Conservation (phyloP, 2,113 vertebrate genomes). For the Pygoscelis adeliae region DNA sequence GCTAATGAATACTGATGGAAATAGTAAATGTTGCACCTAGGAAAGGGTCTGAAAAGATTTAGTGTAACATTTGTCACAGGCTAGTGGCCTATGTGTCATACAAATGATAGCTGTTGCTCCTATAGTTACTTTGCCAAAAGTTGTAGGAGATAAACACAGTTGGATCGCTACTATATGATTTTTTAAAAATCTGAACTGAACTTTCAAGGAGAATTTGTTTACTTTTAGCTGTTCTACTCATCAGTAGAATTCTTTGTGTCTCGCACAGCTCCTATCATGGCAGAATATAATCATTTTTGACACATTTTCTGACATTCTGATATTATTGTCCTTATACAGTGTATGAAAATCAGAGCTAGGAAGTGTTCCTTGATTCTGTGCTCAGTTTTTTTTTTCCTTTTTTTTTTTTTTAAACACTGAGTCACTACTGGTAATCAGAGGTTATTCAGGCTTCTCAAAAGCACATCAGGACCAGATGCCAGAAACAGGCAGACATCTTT, state of each 20-base stretch:
- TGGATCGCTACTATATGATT: neutral
- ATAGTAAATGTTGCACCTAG: neutral
- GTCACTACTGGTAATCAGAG: constrained; percentile 44
- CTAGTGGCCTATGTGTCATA: neutral
- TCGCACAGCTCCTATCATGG: neutral
- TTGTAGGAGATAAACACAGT: neutral
- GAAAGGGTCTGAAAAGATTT: neutral
- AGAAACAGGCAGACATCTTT: constrained; percentile 8
- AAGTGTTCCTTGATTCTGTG: constrained; percentile 18
- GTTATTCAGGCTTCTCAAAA: constrained; percentile 63
- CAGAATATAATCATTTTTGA: neutral
- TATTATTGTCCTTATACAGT: neutral
- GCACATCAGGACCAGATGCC: constrained; percentile 37
- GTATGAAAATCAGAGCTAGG: neutral
- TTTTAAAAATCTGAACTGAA: neutral
- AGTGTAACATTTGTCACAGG: neutral
- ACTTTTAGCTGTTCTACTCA: neutral
- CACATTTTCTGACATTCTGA: neutral
- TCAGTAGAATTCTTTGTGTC: constrained; percentile 15
- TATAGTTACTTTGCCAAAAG: neutral
- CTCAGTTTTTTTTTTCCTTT: neutral
- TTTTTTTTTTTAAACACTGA: neutral
- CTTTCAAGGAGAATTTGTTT: constrained; percentile 27
- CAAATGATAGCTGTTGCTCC: neutral
- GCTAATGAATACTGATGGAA: neutral